These are phyloP conservation scores for Corella eumyota DNA, from an alignment of 23 tunicate species.

Conservation along the genomic window DNA sequence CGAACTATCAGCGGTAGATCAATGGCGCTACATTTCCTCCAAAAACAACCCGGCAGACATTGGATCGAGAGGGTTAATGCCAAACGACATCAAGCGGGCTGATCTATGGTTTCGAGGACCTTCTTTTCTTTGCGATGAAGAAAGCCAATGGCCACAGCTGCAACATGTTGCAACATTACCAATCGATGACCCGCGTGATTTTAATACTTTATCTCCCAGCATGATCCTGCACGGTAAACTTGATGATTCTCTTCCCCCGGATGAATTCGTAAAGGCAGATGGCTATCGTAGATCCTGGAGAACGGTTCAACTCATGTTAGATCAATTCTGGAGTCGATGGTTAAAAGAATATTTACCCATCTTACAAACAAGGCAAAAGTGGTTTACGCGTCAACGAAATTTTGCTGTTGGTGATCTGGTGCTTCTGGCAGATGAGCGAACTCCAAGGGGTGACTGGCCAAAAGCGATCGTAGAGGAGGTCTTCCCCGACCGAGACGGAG, in stretches of 20 bases:
- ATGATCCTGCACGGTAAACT: conserved; percentile 5
- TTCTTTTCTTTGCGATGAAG: conserved; percentile 11
- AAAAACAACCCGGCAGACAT: conserved; percentile 24
- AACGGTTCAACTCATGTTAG: too few species aligned
- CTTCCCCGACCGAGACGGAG: too few species aligned
- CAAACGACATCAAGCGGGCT: neutral
- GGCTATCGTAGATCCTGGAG: too few species aligned
- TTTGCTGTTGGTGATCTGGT: too few species aligned
- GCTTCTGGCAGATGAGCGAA: too few species aligned
- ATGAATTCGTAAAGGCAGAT: conserved; percentile 9
- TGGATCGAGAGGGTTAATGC: conserved; percentile 20
- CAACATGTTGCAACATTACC: neutral
- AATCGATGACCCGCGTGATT: conserved; percentile 15
- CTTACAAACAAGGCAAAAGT: too few species aligned
- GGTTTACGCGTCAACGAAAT: too few species aligned
- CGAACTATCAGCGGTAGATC: neutral
- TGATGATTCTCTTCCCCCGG: conserved; percentile 14
- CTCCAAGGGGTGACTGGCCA: too few species aligned
- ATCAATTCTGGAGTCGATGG: too few species aligned
- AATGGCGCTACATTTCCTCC: conserved; percentile 24
- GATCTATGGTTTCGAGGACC: conserved; percentile 28
- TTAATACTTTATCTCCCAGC: neutral
- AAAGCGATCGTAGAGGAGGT: too few species aligned
- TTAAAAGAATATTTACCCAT: too few species aligned
- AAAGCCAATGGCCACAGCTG: conserved; percentile 8